Base-by-base conservation (phyloP, 2,113 vertebrate genomes). In the Sceloporus undulatus region DNA sequence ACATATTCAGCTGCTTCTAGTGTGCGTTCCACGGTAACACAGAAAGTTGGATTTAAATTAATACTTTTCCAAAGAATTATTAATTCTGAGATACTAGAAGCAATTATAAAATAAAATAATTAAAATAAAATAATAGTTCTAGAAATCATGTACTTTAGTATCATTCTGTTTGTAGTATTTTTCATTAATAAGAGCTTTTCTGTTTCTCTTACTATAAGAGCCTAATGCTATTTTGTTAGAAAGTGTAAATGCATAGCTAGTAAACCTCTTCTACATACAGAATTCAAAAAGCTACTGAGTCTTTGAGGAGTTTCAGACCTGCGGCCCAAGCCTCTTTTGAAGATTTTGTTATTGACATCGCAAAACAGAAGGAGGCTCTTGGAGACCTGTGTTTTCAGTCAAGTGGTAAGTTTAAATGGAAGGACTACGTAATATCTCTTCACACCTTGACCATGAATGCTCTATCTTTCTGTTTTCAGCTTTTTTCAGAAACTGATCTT, bases 261-360 rank as follows among this genome's bases (percentile, higher is more conserved):
- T 77, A 78, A 86, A 40, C 6, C 2, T 54, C 68, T 78, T 59
- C n/a, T n/a, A 86, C 85, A 90, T 94, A 34, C 92, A 99, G 99
- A 96, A 98, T 99, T 93, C 98, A 99, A 85, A 99, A 97, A 95
- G 99, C 99, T 80, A 98, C 98, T 0, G 99, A 99, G 82, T 98
- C 98, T 59, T 94, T 99, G 93, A 98, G 96, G 96, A 98, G 96
- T 65, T 99, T 99, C 93, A 97, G 96, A 77, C 98, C 99, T 8
- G 97, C 98, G 29, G 98, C 98, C 34, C 97, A 98, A 94, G 95
- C 98, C 40, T 97, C 97, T 90, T 99, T 99, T 95, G 98, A 98
- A 90, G 98, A 98, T 86, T 99, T 98, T 94, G 96, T 97, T 56
- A 87, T 99, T 91, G 98, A 99, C 87, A 97, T 97, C 2, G 95